phyloP scores from a whole-genome alignment of 2,797 vertebrate species.

The Sciaenops ocellatus region DNA sequence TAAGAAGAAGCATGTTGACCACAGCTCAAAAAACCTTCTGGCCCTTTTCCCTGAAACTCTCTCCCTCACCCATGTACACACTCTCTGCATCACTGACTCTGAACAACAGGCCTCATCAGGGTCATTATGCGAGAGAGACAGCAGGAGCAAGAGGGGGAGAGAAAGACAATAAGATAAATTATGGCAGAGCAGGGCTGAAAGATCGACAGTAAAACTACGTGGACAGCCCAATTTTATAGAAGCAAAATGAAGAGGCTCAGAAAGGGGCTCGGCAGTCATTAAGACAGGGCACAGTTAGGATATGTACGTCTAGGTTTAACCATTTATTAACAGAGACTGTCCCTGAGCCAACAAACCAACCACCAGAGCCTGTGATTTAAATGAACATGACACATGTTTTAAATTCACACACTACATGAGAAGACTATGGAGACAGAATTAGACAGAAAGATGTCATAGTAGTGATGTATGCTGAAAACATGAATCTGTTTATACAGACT shows the following conservation, averaged over 20 bases:
- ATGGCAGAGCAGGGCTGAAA: slow-evolving; percentile 6
- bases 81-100: slow-evolving; percentile 48
- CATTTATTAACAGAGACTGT: background rate
- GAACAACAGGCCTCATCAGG: slow-evolving; percentile 48
- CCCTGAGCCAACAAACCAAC: background rate
- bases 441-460: background rate
- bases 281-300: background rate
- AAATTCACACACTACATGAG: background rate
- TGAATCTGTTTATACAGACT: background rate
- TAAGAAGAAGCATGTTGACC: background rate
- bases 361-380: background rate
- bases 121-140: background rate
- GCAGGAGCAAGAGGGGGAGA: background rate
- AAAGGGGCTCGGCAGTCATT: background rate
- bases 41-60: background rate
- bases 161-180: slow-evolving; percentile 5
- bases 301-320: background rate
- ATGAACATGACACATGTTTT: background rate
- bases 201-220: background rate
- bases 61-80: slow-evolving; percentile 23
- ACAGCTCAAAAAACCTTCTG: background rate
- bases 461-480: background rate
- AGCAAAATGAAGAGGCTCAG: background rate
- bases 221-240: background rate
- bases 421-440: background rate